Conservation (phyloP, 2,797 vertebrate genomes). For the Pantherophis alleghaniensis region DNA sequence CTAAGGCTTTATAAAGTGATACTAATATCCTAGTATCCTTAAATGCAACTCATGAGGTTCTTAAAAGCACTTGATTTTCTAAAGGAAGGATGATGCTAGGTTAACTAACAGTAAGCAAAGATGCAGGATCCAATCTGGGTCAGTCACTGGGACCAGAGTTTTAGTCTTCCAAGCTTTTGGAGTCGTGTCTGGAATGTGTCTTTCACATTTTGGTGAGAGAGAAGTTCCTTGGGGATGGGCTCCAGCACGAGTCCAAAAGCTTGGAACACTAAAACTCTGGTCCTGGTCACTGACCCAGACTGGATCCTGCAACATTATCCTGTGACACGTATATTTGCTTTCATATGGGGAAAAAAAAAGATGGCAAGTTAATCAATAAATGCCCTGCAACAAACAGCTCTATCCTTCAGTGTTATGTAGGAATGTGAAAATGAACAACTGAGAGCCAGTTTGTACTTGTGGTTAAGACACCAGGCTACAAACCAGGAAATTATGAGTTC, state of each 20-base stretch:
- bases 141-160: background rate
- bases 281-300: background rate
- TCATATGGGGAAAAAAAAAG: background rate
- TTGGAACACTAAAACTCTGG: background rate
- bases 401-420: background rate
- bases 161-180: background rate
- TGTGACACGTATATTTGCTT: background rate
- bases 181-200: rapidly evolving
- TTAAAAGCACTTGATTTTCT: background rate
- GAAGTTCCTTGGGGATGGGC: background rate
- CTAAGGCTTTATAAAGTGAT: no score
- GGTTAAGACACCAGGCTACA: background rate
- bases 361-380: background rate
- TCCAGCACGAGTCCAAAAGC: background rate
- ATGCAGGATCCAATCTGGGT: background rate
- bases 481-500: background rate
- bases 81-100: background rate
- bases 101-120: background rate
- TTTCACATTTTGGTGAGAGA: background rate
- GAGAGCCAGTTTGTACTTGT: background rate
- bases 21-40: background rate
- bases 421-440: background rate
- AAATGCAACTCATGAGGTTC: background rate
- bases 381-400: background rate
- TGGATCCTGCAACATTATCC: background rate